Evolutionary conservation across 2,888 invertebrate species (phyloP).

Genomic region (Apodemia zela): DNA sequence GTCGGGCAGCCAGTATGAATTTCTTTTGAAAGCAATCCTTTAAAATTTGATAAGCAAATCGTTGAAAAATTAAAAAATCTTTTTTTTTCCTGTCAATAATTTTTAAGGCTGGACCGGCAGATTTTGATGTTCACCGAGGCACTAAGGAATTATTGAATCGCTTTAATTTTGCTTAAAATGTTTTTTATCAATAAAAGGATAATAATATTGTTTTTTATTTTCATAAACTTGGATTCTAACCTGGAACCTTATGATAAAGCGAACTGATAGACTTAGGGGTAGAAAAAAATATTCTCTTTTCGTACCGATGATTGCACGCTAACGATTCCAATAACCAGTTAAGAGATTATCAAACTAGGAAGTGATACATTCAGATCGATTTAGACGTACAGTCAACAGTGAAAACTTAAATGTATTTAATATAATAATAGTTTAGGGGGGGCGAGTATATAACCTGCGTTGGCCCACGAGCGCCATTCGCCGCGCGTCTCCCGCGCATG

Average conservation of each 20-base stretch:
- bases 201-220: background rate
- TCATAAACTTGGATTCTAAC: background rate
- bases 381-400: slow-evolving; percentile 40
- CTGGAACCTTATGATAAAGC: background rate
- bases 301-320: background rate
- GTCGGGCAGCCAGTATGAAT: no score
- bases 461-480: slow-evolving; percentile 58
- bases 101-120: no score
- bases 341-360: slow-evolving; percentile 54
- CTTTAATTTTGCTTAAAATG: no score
- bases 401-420: slow-evolving; percentile 74
- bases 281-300: background rate
- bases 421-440: slow-evolving; percentile 68
- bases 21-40: no score
- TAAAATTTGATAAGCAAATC: no score
- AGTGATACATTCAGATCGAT: slow-evolving; percentile 63
- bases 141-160: no score
- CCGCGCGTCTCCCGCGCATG: slow-evolving; percentile 69
- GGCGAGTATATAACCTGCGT: slow-evolving; percentile 66
- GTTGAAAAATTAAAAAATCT: no score
- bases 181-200: no score
- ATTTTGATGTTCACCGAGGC: no score
- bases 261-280: background rate
- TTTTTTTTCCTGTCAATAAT: no score
- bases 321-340: slow-evolving; percentile 26